Base-by-base conservation (phyloP, 2,888 invertebrate species). In the Cataglyphis rosenhaueri region DNA sequence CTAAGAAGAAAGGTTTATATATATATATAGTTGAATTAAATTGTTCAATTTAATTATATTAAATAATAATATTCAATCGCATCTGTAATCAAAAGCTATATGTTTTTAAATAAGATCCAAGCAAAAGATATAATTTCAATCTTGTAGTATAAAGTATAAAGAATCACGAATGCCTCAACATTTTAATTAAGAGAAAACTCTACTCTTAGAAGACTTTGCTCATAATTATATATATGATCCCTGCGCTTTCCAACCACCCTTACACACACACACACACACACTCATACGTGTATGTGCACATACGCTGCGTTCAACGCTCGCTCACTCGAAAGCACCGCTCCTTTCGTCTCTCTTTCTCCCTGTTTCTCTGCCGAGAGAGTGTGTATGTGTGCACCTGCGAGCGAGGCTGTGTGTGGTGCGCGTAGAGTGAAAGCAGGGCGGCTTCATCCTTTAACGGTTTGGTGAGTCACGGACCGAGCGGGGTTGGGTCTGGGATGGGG, bases 381-480 rank as follows among this genome's bases (percentile, higher is more conserved):
- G 78, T 78, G 70, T 48, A 25, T 48, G 57, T 74, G 68, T 55
- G 75, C 84, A 75, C 82, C 74, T 75, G 71, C 38, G 44, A 35
- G 71, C 55, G 68, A 25, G 25, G 62, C 38, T 73, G 66, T 75
- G 84, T 57, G 84, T 48, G 64, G 87, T 81, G 86, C 71, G 86
- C 83, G 87, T 88, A 81, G 84, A 88, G 87, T 88, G 88, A 91
- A 91, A 91, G 91, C 91, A 90, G 91, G 91, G 91, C 90, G 92
- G 92, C 93, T 93, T 93, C 91, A 93, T 93, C 93, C 93, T 93
- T 93, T 92, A 93, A 93, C 93, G 92, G 93, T 93, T 93, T 93
- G 92, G 93, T 93, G 93, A 94, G 93, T 94, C 93, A 94, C 92
- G 93, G 92, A 92, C 90, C 90, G 82, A 83, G 86, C 90, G 82